Evolutionary conservation across 1,140 invertebrate genomes (phyloP), one percentile per base, ranked within the genome.

Genomic region (Ceratosolen solmsi): DNA sequence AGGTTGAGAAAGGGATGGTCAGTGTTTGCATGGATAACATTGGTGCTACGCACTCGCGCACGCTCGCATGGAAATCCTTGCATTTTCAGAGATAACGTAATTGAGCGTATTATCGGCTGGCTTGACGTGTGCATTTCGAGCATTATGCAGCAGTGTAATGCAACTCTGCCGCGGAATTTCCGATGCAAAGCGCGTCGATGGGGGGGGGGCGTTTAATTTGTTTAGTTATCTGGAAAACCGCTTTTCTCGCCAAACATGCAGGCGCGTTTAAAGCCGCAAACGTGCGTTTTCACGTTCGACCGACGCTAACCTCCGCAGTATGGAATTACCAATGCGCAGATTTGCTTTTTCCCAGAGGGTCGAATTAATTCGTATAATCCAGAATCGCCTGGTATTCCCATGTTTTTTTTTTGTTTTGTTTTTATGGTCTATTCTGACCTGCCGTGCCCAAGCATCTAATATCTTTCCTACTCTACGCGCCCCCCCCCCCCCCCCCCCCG

Each of bases 151-250:
- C 63, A 33, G 33, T 60, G 54, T 25, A 60, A 75, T 75, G 22
- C 54, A 60, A 41, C 36, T 41, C 54, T 0, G 8, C n/a, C 54
- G 54, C 71, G 41, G 20, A 54, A 73, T 73, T 58, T 33, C 25
- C 73, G 1, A 49, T 27, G 38, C 36, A 41, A 38, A 76, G 30
- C 41, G 36, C 36, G n/a, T 27, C 30, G 51, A 22, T 22, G 5
- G 51, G 51, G 20, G 41, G 5, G 9, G 20, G 13, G 13, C 49
- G 51, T 56, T 73, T 22, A 65, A 77, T 77, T 71, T 79, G 51
- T 56, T 71, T 56, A 41, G 65, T 56, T 71, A 79, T 56, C 65
- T 65, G 65, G n/a, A 58, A 79, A 79, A 54, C 33, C 63, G n/a
- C 36, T 70, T 70, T 49, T 71, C 70, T 71, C 41, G 70, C 41